These are phyloP conservation scores for Hyaena hyaena DNA, from an alignment of 2,113 vertebrate genomes.

Conservation along the genomic window DNA sequence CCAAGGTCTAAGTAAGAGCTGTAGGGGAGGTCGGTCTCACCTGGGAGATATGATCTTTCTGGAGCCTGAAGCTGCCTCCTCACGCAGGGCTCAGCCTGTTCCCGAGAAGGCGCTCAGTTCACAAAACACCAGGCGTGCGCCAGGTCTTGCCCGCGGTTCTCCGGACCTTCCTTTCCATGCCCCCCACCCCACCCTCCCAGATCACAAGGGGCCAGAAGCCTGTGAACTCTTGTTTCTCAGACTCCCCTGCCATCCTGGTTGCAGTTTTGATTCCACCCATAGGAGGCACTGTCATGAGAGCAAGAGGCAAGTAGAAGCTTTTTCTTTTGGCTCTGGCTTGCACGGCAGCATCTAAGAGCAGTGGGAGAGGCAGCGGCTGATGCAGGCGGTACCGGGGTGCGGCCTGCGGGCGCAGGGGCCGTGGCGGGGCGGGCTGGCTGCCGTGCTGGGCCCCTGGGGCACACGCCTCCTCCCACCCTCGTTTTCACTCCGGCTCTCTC, in stretches of 20 bases:
- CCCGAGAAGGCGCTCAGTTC: background rate
- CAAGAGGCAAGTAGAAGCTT: background rate
- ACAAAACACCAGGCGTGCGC: background rate
- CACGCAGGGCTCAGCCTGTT: background rate
- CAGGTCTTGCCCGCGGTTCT: background rate
- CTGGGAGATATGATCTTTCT: background rate
- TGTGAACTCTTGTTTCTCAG: background rate
- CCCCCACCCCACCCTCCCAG: too few relatives aligned
- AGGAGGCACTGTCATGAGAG: background rate
- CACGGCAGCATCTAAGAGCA: background rate
- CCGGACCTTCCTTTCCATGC: background rate
- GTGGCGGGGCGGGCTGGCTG: background rate
- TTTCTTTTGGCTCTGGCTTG: background rate
- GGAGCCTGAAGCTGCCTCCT: background rate
- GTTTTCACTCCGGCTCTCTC: background rate
- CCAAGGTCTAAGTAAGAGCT: background rate
- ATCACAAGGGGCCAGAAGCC: background rate
- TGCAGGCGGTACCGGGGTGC: rapidly evolving
- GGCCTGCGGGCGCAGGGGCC: background rate
- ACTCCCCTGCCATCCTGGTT: background rate
- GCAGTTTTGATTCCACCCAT: background rate
- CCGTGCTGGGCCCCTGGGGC: background rate
- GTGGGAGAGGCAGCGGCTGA: background rate
- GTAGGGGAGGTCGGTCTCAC: background rate
- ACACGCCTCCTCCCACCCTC: too few relatives aligned